Evolutionary conservation across 1,140 invertebrate genomes (phyloP).

Genomic region (Sipha flava): DNA sequence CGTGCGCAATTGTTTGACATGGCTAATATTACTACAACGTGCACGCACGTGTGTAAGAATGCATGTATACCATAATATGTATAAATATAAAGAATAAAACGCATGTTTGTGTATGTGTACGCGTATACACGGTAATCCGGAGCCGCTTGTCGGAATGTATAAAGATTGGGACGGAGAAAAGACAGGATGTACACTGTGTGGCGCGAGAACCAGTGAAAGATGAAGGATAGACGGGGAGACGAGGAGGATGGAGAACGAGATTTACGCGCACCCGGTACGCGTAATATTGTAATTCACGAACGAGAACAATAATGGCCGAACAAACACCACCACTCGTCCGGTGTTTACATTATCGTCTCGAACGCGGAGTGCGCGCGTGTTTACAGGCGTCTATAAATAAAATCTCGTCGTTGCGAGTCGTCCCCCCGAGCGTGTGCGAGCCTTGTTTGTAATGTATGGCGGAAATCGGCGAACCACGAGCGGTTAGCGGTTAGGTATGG

Average conservation of each 20-base stretch:
- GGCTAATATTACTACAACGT: not conserved
- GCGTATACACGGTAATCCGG: not conserved
- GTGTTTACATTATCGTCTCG: constrained; percentile 17
- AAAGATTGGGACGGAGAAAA: no score
- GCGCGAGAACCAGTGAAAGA: no score
- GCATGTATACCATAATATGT: not conserved
- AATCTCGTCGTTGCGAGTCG: not conserved
- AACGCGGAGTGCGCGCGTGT: not conserved
- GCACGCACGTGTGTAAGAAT: not conserved
- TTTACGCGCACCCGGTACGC: constrained; percentile 2
- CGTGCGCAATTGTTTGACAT: no score
- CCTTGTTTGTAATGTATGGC: no score
- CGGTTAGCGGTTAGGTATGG: no score
- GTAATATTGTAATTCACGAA: not conserved
- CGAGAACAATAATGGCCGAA: not conserved
- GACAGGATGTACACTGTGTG: no score
- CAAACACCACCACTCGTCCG: constrained; percentile 6
- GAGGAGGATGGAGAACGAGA: not conserved
- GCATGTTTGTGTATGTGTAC: not conserved
- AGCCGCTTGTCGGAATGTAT: not conserved
- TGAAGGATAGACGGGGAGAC: not conserved
- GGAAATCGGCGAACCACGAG: no score
- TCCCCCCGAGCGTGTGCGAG: not conserved
- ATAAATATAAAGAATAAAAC: not conserved
- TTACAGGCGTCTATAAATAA: constrained; percentile 11